Evolutionary conservation across 2,888 invertebrate species (phyloP), one percentile per base, ranked within the genome.

Genomic region (Brenthis hecate): DNA sequence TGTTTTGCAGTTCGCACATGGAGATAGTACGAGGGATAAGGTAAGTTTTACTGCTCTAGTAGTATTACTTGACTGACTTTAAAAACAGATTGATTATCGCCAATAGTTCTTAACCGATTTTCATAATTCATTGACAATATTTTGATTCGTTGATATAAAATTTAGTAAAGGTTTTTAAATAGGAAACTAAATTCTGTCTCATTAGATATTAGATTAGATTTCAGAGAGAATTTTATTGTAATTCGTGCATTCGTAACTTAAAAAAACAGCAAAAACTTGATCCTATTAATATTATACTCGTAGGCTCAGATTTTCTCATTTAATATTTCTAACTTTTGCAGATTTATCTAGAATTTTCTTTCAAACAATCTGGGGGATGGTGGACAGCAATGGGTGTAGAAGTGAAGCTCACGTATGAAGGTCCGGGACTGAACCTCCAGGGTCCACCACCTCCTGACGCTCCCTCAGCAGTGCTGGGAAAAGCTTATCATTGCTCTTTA

Each of bases 321-420:
- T 14, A 16, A 16, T 16, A 16, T 53, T 53, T 16, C n/a, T 53
- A 2, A 6, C 14, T 6, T 32, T 62, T 73, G 13, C 69, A 94
- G 93, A 90, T 94, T 60, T 91, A 89, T 13, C 76, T 94, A 14
- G 94, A 94, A 74, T 94, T 94, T 76, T 93, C 92, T 72, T 94
- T 94, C 84, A 93, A 93, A 71, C 86, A 93, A 60, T 77, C 86
- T 0, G 84, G 76, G 0, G 93, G 92, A 0, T 94, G 94, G 83
- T 94, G 94, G 94, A 85, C 86, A 2, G 87, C 94, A 11, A 93
- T 91, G 1, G 93, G 93, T 0, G 94, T 94, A 14, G 94, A 94
- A 77, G 90, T 94, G 66, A 90, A 90, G 74, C 92, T 93, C 50
- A 88, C 88, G 68, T 56, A 85, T 76, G 93, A 77, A 85, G 86